phyloP scores from a whole-genome alignment of 2,888 invertebrate species.

The Ommatoiulus sabulosus region DNA sequence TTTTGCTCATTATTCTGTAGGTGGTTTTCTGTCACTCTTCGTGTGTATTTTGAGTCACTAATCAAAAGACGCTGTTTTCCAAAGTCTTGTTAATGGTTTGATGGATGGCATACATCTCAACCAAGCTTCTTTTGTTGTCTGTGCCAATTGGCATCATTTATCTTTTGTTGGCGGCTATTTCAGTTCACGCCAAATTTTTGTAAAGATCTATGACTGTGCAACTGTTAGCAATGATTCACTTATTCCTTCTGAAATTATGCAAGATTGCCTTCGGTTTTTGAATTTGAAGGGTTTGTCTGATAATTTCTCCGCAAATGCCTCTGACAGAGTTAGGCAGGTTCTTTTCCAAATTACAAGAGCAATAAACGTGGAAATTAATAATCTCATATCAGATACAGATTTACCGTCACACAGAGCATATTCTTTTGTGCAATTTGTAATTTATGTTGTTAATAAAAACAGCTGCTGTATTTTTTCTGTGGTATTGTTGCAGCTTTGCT shows the following conservation, averaged over 20 bases:
- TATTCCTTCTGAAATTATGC: not conserved
- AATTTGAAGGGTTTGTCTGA: not conserved
- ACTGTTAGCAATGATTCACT: not conserved
- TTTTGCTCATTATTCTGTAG: not conserved
- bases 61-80: not conserved
- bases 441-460: no score
- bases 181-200: not conserved
- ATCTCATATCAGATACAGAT: no score
- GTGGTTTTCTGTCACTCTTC: not conserved
- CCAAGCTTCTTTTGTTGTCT: not conserved
- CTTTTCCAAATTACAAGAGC: no score
- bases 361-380: no score
- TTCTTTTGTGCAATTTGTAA: no score
- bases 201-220: not conserved
- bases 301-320: not conserved
- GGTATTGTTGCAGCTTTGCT: no score
- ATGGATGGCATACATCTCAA: not conserved
- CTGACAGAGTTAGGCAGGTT: not conserved
- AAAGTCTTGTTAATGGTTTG: not conserved
- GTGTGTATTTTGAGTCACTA: not conserved
- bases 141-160: conserved; percentile 18
- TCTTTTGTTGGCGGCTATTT: not conserved
- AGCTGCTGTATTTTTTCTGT: no score
- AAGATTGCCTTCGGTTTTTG: not conserved
- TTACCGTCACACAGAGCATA: no score